Evolutionary conservation across 2,113 vertebrate species (phyloP), one percentile per base, ranked within the genome.

Genomic region (Myxocyprinus asiaticus): DNA sequence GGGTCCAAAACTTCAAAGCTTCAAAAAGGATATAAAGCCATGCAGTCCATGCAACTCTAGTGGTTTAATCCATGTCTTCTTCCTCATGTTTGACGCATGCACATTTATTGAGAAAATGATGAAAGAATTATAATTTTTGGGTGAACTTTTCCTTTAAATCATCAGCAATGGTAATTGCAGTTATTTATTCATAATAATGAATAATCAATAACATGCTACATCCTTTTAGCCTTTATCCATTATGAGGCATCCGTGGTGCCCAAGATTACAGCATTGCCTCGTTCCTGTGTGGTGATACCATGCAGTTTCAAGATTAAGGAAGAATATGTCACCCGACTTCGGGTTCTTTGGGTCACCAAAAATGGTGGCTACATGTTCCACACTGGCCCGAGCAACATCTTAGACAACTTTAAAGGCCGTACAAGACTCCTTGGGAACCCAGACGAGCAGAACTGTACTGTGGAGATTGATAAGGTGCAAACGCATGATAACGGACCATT

Each of bases 271-370:
- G 89, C 88, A 17, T 80, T 91, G 73, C 80, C 71, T 6, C 7
- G 48, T 22, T 90, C 90, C 22, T 90, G 88, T 82, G 89, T 91
- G 76, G 88, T 91, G 68, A 88, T 91, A 63, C 89, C 90, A 0
- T 91, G 90, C 78, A 86, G 66, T 75, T 88, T 90, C 45, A 61
- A 86, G 8, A 0, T 55, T 0, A 73, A 53, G 0, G 58, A 81
- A 4, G 6, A 17, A 8, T 5, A 4, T 9, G 6, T 85, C 17
- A 84, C 70, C 1, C 45, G n/a, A 9, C 73, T 84, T 9, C 81
- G 85, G 4, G 84, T 84, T 8, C 81, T 86, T 42, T 90, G 89
- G 90, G 47, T 77, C 53, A 86, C 79, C 78, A 85, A 44, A 64
- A 74, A 0, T 0, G 86, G 79, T 4, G 22, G 22, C 22, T 90